phyloP scores from a whole-genome alignment of 2,888 invertebrate genomes.

The Sinodicranocentrus sp. region DNA sequence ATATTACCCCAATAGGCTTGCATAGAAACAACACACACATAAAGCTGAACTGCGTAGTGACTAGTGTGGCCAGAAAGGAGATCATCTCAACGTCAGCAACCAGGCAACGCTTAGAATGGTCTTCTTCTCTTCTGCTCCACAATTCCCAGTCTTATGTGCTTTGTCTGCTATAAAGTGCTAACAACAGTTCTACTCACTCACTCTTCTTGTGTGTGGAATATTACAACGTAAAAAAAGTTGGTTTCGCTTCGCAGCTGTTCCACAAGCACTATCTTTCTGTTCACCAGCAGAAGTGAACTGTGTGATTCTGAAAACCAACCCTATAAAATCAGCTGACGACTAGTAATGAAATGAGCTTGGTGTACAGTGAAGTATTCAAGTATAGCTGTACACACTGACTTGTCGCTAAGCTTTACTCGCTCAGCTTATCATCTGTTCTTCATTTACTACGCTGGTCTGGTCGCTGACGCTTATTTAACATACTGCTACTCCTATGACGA shows the following conservation, averaged over 20 bases:
- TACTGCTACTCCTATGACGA: not conserved
- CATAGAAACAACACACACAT: no score
- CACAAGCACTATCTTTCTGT: not conserved
- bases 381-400: not conserved
- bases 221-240: not conserved
- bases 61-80: no score
- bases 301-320: not conserved
- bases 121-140: no score
- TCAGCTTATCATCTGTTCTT: not conserved
- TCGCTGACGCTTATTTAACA: not conserved
- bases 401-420: not conserved
- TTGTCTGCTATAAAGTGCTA: no score
- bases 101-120: no score
- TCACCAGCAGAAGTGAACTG: not conserved
- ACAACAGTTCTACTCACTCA: not conserved
- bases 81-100: no score
- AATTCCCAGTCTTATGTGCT: no score
- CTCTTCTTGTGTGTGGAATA: not conserved
- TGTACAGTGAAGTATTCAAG: not conserved
- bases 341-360: not conserved
- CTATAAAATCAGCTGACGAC: conserved; percentile 1
- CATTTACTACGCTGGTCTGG: not conserved
- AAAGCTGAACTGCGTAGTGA: no score
- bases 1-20: no score
- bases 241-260: conserved; percentile 6